These are phyloP conservation scores for Pachypsylla venusta DNA, from an alignment of 1,140 invertebrate genomes.

Conservation along the genomic window DNA sequence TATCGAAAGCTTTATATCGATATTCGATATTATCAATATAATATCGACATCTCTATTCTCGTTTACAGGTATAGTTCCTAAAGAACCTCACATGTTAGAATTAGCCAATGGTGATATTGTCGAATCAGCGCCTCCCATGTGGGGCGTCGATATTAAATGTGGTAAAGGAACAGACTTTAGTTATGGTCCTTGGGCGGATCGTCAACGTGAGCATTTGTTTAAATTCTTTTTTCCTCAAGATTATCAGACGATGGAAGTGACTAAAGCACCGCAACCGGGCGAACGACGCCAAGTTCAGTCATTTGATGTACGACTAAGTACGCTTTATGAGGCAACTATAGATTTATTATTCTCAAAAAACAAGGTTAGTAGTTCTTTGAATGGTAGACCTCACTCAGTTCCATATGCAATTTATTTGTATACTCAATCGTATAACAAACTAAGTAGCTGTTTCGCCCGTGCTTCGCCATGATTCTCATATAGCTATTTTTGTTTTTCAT, in stretches of 20 bases:
- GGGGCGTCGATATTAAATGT: constrained; percentile 88
- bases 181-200: constrained; percentile 95
- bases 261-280: constrained; percentile 63
- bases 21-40: too few relatives aligned
- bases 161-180: constrained; percentile 94
- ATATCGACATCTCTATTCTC: too few relatives aligned
- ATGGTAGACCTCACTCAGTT: too few relatives aligned
- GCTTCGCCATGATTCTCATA: too few relatives aligned
- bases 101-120: constrained; percentile 86
- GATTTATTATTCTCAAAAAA: constrained; percentile 94
- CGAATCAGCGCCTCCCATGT: constrained; percentile 78
- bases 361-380: constrained; percentile 41
- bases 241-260: constrained; percentile 31
- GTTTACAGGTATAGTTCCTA: constrained; percentile 56
- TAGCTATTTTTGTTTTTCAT: too few relatives aligned
- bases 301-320: constrained; percentile 82
- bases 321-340: constrained; percentile 79
- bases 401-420: too few relatives aligned
- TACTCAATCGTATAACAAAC: too few relatives aligned
- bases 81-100: constrained; percentile 76
- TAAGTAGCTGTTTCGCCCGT: too few relatives aligned
- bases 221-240: constrained; percentile 77
- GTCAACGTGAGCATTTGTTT: constrained; percentile 87
- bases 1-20: too few relatives aligned
- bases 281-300: constrained; percentile 75